A percentile compares a stretch with the other conserved stretches of the same genome.
Evolutionary conservation across 2,888 invertebrate species (phyloP).

Genomic region (Drosophila mayaguana): DNA sequence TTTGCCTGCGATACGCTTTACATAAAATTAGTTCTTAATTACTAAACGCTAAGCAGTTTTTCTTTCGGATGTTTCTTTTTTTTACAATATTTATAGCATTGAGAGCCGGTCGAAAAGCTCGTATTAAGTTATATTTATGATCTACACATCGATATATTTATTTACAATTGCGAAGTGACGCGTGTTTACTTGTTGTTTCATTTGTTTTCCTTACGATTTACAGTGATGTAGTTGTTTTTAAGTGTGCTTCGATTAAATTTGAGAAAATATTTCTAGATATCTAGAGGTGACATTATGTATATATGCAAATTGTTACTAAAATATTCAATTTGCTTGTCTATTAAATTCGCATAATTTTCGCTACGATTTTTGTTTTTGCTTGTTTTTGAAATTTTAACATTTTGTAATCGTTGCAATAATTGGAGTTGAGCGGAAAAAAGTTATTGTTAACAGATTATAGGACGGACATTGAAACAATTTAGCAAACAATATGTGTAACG

Average conservation of each 20-base stretch:
- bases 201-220: conserved; percentile 46
- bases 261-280: conserved; percentile 43
- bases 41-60: conserved; percentile 55
- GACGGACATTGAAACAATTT: conserved; percentile 76
- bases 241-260: conserved; percentile 54
- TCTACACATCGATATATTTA: conserved; percentile 39
- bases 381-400: conserved; percentile 27
- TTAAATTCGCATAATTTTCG: conserved; percentile 72
- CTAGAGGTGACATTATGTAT: conserved; percentile 12
- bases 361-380: conserved; percentile 43
- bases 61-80: conserved; percentile 7
- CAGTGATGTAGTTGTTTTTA: conserved; percentile 51
- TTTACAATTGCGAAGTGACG: conserved; percentile 70
- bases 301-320: conserved; percentile 6
- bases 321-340: conserved; percentile 40
- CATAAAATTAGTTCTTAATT: conserved; percentile 52
- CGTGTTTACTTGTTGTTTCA: conserved; percentile 14
- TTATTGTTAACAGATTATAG: conserved; percentile 66
- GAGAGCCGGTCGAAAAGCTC: conserved; percentile 16
- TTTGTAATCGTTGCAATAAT: conserved; percentile 32
- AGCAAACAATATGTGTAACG: conserved; percentile 46
- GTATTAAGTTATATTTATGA: conserved; percentile 39
- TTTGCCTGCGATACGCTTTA: conserved; percentile 66
- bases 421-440: conserved; percentile 43
- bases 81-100: conserved; percentile 60